Base-by-base conservation (phyloP, 2,113 vertebrate species). In the Macroglossus sobrinus region DNA sequence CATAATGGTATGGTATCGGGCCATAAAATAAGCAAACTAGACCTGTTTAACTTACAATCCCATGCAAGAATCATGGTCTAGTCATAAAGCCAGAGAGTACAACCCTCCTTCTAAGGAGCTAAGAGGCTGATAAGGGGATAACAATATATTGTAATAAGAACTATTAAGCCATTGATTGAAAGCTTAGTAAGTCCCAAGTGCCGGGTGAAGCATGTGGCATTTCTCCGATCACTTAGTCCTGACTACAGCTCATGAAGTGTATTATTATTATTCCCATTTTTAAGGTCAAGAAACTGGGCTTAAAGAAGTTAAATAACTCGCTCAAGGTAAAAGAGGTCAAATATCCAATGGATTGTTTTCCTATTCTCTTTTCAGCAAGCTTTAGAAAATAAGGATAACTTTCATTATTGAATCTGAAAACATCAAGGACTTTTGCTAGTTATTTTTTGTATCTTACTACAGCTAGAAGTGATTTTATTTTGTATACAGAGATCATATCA, bases 81-180 rank as follows among this genome's bases (percentile, higher is more conserved):
- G 92, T 38, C 10, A 66, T 45, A 45, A 85, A 96, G 90, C 35
- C 84, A 95, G 69, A 93, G 86, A 43, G 38, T 10, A 61, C 18
- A 38, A 78, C 79, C 0, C 89, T 86, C 79, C 96, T 95, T 94
- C 95, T 0, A 0, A 75, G 89, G 68, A 97, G 91, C 92, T 40
- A 53, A 97, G 90, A 89, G 94, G 86, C 94, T 95, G 92, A 88
- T 26, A 89, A 95, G 72, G 74, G 88, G 94, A 93, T 97, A 98
- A 92, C 5, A 88, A 68, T 40, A 43, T 78, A 64, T 43, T 12
- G 22, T 86, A 43, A 68, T 68, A 79, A 91, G 19, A 78, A 55
- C 2, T 53, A 38, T 85, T 57, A 78, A 97, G 38, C 55, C 28
- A 18, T 11, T 53, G 93, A 91, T 5, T 30, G 72, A 84, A 91